These are phyloP conservation scores for Rhodeus uyekii DNA, from an alignment of 2,797 vertebrate species.

Conservation along the genomic window DNA sequence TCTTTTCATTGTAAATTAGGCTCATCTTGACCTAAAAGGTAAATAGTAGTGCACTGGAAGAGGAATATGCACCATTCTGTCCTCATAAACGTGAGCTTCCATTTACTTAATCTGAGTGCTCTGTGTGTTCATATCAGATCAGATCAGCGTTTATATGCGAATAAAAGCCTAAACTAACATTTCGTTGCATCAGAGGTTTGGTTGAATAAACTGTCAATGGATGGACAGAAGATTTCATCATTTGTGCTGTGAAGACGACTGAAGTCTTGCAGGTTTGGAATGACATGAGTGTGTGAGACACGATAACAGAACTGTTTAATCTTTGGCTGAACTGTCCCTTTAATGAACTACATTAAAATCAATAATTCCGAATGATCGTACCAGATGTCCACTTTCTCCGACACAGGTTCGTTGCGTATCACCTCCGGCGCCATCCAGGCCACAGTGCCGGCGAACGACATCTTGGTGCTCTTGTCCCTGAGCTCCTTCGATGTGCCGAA, in stretches of 20 bases:
- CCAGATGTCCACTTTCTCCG: slow-evolving; percentile 99
- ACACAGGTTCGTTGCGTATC: slow-evolving; percentile 95
- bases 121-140: too few relatives aligned
- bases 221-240: too few relatives aligned
- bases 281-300: too few relatives aligned
- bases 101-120: too few relatives aligned
- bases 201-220: too few relatives aligned
- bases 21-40: not conserved
- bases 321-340: not conserved
- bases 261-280: too few relatives aligned
- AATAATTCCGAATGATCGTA: slow-evolving; percentile 63
- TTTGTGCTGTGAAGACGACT: too few relatives aligned
- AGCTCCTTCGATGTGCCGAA: slow-evolving; percentile 97
- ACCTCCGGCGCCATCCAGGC: slow-evolving; percentile 99
- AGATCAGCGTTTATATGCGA: too few relatives aligned
- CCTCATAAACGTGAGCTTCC: too few relatives aligned
- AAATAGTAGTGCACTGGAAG: not conserved
- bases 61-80: not conserved
- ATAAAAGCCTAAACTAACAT: too few relatives aligned
- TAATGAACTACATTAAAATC: not conserved
- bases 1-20: not conserved
- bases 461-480: slow-evolving; percentile 97
- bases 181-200: too few relatives aligned
- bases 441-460: slow-evolving; percentile 97
- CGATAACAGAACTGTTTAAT: not conserved